Evolutionary conservation across 1,140 invertebrate genomes (phyloP), one percentile per base, ranked within the genome.

Genomic region (Bombus superbus): DNA sequence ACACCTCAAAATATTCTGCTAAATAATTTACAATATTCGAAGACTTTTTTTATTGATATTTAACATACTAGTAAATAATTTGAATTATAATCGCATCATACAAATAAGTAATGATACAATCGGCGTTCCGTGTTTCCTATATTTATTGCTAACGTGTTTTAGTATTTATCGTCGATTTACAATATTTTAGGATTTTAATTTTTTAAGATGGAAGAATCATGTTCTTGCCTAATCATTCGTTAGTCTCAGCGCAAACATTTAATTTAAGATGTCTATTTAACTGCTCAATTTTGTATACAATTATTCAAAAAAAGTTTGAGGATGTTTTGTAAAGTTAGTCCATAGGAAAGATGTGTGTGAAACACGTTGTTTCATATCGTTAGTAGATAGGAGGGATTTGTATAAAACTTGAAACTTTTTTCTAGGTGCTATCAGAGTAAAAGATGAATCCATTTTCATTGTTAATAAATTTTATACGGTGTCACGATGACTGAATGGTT

Each of bases 1-100:
- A 93, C 71, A 86, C 91, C n/a, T 91, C 94, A 15, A 95, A 95
- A 91, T 95, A 94, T 92, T 92, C 94, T 1, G 85, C 91, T 64
- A 94, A 94, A 90, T 92, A 92, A 91, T 85, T 79, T n/a, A 4
- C 59, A 71, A 28, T 15, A 42, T 28, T 40, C 32, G 35, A 76
- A 42, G 59, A 71, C 72, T 64, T 44, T 59, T 76, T 62, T 78
- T 62, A 84, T 44, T 44, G 47, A 62, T 42, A 57, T 72, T 85
- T 85, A 47, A 75, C 44, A 0, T 68, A 44, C 15, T 57, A 57
- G 59, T n/a, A 62, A 28, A 79, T 79, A 79, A 9, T 44, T 72
- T 78, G 40, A 2, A 40, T 73, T 44, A 69, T 40, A 78, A 53
- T 69, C n/a, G 42, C 59, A 80, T 80, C 77, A 32, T 72, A 57